Base-by-base conservation (phyloP, 1,140 invertebrate genomes). In the Penaeus indicus region DNA sequence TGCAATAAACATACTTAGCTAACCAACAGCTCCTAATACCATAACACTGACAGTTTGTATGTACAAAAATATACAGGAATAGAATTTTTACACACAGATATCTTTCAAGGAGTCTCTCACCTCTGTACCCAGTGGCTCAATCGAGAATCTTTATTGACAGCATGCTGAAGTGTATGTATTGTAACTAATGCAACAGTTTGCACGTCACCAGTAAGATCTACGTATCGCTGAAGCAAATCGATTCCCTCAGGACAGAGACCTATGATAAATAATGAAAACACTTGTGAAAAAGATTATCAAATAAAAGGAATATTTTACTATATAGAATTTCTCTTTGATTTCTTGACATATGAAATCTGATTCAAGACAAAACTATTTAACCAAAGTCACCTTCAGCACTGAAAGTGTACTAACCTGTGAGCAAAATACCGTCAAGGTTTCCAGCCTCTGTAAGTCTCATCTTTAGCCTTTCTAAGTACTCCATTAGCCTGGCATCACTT, bases 201-300 rank as follows among this genome's bases (percentile, higher is more conserved):
- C 82, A 99, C 95, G 94, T 99, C 98, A 60, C 96, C 96, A 0
- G 96, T 96, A n/a, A 93, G 93, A 93, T 99, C 97, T 90, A 99
- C 94, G 93, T 98, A 98, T 90, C 95, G 95, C 92, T 98, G 97
- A 89, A 99, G 93, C 90, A 99, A 93, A 81, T 95, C 95, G 60
- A 99, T 94, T 67, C 96, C 96, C 91, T 96, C 95, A 21, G 93
- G 91, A 88, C 94, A 95, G 84, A 93, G 94, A n/a, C 96, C 95
- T 95, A 87, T 90, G 92, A 92, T 16, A 54, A 11, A 54, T 11
- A 54, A 16, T 1, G 11, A 54, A 8, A 13, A 13, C 10, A 54
- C 1, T 16, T 54, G 16, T 54, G 54, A 54, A 54, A 54, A 1
- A 54, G 54, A 54, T 54, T 54, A 5, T 54, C 0, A 54, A 54